Evolutionary conservation across 2,888 invertebrate genomes (phyloP), one percentile per base, ranked within the genome.

Genomic region (Ceriagrion tenellum): DNA sequence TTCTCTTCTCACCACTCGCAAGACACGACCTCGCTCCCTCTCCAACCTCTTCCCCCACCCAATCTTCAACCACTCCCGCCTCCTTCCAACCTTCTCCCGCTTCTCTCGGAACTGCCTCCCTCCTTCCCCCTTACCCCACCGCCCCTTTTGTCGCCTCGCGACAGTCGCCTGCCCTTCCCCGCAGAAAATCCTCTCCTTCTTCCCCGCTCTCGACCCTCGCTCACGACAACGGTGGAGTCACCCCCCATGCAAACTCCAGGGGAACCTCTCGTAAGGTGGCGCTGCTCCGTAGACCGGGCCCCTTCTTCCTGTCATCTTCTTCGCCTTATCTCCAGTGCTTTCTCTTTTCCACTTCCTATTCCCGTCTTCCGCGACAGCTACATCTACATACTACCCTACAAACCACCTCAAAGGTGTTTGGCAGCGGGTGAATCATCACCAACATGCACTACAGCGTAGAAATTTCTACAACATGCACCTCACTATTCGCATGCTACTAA

Each of bases 1-100:
- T 93, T 93, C 93, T 93, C 93, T 93, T 93, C 93, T 59, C 63
- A 91, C 91, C 59, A 81, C 81, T 81, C 81, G 30, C 81, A 81
- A 81, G 81, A 81, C 81, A 81, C 81, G 81, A 35, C 81, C 35
- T 26, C 30, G 13, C 81, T n/a, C 16, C 35, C 81, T 35, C 81
- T 35, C 13, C n/a, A n/a, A n/a, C n/a, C 10, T 35, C 35, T 4
- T 26, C 81, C 35, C 81, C 35, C 26, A 16, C 30, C 35, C 1
- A 18, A 20, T n/a, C 69, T 69, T 26, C 47, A 47, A 47, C 47
- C 59, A 18, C 18, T 18, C 12, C 59, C 18, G 4, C 23, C 59
- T 18, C 18, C 18, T 0, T 59, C n/a, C 69, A 20, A 12, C 69
- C 69, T n/a, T n/a, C 26, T 26, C 35, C 81, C 13, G 2, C 35